phyloP scores from a whole-genome alignment of 2,113 vertebrate genomes.

The Pelmatolapia mariae region DNA sequence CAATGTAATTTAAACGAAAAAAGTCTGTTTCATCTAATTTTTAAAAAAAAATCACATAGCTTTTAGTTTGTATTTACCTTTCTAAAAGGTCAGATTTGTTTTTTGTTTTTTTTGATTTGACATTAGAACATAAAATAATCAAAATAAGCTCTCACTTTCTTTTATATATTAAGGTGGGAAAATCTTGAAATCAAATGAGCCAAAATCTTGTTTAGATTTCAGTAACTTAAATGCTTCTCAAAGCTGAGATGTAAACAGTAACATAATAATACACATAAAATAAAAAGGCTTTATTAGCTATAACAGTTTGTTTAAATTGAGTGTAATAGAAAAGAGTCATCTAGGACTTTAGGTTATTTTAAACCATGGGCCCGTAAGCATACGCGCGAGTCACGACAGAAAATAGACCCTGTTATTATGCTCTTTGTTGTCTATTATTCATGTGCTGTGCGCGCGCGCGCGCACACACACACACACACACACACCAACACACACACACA shows the following conservation, averaged over 20 bases:
- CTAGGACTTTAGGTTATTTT: neutral
- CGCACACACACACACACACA: rapidly evolving
- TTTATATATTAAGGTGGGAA: neutral
- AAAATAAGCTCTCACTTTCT: neutral
- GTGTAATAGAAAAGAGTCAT: neutral
- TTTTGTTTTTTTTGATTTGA: neutral
- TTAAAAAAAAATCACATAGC: neutral
- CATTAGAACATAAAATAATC: neutral
- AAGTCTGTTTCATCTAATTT: neutral
- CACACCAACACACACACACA: neutral
- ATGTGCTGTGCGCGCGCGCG: neutral
- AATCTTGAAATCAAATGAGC: neutral
- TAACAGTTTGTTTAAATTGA: neutral
- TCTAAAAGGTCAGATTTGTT: neutral
- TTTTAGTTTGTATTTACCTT: conserved; percentile 13
- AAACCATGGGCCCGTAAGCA: neutral
- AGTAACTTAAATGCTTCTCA: neutral
- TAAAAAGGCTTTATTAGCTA: neutral
- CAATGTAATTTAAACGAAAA: neutral
- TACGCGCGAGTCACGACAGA: neutral
- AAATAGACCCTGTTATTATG: neutral
- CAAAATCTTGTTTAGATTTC: neutral
- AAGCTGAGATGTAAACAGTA: neutral
- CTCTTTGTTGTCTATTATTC: conserved; percentile 25
- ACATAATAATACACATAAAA: neutral